phyloP scores from a whole-genome alignment of 1,140 invertebrate genomes.

The Trinorchestia longiramus region DNA sequence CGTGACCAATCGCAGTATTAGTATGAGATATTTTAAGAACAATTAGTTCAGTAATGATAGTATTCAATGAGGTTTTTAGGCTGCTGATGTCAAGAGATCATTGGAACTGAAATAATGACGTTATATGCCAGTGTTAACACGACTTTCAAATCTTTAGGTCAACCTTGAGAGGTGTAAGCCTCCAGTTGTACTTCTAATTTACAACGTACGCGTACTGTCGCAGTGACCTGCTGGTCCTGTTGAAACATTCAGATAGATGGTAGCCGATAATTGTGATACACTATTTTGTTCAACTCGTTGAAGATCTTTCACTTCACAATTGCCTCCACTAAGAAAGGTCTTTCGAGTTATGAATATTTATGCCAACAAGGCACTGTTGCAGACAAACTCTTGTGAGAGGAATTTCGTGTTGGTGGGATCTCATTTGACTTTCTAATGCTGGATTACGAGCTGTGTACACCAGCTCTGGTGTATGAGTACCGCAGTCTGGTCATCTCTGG shows the following conservation, averaged over 20 bases:
- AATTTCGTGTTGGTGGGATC: neutral
- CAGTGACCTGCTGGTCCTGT: too few relatives aligned
- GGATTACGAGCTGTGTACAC: neutral
- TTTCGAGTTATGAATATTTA: neutral
- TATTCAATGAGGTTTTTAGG: neutral
- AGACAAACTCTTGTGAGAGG: neutral
- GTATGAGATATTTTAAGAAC: neutral
- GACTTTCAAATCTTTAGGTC: neutral
- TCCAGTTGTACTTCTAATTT: too few relatives aligned
- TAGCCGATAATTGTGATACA: neutral
- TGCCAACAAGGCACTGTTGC: neutral
- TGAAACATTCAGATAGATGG: too few relatives aligned
- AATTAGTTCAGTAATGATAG: neutral
- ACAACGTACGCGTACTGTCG: too few relatives aligned
- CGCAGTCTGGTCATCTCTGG: neutral
- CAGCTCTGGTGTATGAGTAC: neutral
- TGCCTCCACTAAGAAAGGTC: neutral
- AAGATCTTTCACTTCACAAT: neutral
- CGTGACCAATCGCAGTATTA: neutral
- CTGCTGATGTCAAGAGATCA: neutral
- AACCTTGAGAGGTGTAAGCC: too few relatives aligned
- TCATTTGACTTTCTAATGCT: neutral
- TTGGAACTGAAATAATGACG: neutral
- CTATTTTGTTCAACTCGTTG: neutral
- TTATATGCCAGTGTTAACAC: neutral